These are phyloP conservation scores for Hesperia comma DNA, from an alignment of 2,888 invertebrate species.

Conservation along the genomic window DNA sequence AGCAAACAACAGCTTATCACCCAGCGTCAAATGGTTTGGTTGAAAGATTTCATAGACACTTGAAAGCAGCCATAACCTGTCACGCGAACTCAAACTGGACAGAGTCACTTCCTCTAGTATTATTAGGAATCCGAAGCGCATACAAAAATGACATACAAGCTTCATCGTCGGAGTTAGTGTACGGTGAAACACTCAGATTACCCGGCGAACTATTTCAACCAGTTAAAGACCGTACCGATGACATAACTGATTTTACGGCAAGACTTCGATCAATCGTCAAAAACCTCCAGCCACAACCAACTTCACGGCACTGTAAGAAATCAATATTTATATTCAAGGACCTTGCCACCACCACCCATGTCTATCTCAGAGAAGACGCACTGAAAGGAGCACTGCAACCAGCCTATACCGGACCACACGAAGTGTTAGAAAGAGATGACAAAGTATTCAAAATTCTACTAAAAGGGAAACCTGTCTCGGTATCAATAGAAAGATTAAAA, in stretches of 20 bases:
- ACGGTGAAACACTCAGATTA: neutral
- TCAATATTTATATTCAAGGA: neutral
- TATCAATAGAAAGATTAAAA: constrained; percentile 46
- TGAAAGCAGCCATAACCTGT: neutral
- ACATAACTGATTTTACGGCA: neutral
- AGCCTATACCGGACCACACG: constrained; percentile 48
- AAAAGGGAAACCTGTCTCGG: constrained; percentile 42
- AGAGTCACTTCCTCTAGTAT: neutral
- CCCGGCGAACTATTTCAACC: constrained; percentile 7
- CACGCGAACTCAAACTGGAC: neutral
- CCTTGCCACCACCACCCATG: constrained; percentile 35
- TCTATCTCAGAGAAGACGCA: constrained; percentile 46
- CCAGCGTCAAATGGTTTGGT: constrained; percentile 18
- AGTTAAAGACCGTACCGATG: neutral
- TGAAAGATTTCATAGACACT: constrained; percentile 10
- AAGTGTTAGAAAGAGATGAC: constrained; percentile 41
- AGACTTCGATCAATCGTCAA: neutral
- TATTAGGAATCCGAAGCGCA: neutral
- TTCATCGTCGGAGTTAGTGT: neutral
- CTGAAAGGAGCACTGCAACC: constrained; percentile 44
- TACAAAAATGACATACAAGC: neutral
- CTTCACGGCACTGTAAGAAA: neutral
- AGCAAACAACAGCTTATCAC: constrained; percentile 13
- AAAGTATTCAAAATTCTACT: constrained; percentile 44
- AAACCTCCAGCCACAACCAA: neutral